phyloP scores from a whole-genome alignment of 2,888 invertebrate genomes.

The Cheilosia soror region DNA sequence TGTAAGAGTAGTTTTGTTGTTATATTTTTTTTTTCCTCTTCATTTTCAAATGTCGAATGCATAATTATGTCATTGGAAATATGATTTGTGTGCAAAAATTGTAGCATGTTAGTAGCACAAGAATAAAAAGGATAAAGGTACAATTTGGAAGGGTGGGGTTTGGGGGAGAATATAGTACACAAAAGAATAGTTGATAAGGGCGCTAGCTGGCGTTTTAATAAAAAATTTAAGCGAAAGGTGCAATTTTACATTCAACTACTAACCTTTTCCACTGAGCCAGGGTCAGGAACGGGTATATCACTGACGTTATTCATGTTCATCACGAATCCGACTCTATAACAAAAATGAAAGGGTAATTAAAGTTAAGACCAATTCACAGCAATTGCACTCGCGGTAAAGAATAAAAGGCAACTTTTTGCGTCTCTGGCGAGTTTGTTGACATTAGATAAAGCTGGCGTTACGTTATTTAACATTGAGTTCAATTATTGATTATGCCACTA shows the following conservation, averaged over 20 bases:
- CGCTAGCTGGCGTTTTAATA: not conserved
- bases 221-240: not conserved
- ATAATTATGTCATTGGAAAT: slow-evolving; percentile 14
- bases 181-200: not conserved
- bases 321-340: slow-evolving; percentile 21
- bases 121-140: not conserved
- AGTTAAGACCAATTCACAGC: not conserved
- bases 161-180: not conserved
- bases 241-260: slow-evolving; percentile 11
- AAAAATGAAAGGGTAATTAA: slow-evolving; percentile 7
- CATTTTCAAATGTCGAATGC: not conserved
- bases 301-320: slow-evolving; percentile 80
- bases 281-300: slow-evolving; percentile 82
- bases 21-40: not conserved
- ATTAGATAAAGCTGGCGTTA: not conserved
- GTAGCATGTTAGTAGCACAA: slow-evolving; percentile 21
- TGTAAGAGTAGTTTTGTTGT: not conserved
- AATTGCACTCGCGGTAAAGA: not conserved
- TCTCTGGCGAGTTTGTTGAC: slow-evolving; percentile 8
- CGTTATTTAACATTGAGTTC: not conserved
- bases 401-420: not conserved
- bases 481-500: not conserved
- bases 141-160: not conserved
- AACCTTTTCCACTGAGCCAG: slow-evolving; percentile 79
- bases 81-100: slow-evolving; percentile 16